Evolutionary conservation across 2,113 vertebrate species (phyloP), one percentile per base, ranked within the genome.

Genomic region (Phocoena sinus): DNA sequence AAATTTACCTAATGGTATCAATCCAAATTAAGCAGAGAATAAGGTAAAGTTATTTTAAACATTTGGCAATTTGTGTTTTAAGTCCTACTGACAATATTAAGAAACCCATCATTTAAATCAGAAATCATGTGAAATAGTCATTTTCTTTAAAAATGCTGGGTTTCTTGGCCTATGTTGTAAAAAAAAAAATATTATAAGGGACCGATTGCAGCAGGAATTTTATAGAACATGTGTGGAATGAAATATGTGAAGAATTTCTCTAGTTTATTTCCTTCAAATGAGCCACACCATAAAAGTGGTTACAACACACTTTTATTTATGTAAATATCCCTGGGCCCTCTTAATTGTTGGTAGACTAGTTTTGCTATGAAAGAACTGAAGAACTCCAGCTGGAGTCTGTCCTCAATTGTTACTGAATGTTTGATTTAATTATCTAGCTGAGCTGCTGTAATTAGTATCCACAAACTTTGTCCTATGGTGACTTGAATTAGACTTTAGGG

Each of bases 241-340:
- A 97, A 98, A 94, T 97, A 98, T 96, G n/a, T 79, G 82, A 94
- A 73, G 94, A 97, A 97, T 98, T 97, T 94, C 71, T 95, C 95
- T 74, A 95, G 95, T 96, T 97, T 96, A 98, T 97, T 98, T 98
- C 89, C 96, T 98, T 98, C 97, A 98, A 98, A 98, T 92, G 36
- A 98, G 86, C 96, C 97, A 98, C 70, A 93, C 83, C 83, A 97
- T 97, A 97, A 98, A 98, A 96, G 70, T 53, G 71, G 94, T 96
- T 97, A 96, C 44, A 77, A 50, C 41, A 38, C 23, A 83, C 94
- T 93, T 95, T 71, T 77, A 28, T 63, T 36, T 96, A 50, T 86
- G 58, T 74, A 70, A 95, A 95, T 89, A 82, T 97, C 93, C 82
- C 94, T 84, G 92, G 89, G 90, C 86, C 86, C 82, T 98, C 91